Base-by-base conservation (phyloP, 2,113 vertebrate genomes). In the Kobus ellipsiprymnus region DNA sequence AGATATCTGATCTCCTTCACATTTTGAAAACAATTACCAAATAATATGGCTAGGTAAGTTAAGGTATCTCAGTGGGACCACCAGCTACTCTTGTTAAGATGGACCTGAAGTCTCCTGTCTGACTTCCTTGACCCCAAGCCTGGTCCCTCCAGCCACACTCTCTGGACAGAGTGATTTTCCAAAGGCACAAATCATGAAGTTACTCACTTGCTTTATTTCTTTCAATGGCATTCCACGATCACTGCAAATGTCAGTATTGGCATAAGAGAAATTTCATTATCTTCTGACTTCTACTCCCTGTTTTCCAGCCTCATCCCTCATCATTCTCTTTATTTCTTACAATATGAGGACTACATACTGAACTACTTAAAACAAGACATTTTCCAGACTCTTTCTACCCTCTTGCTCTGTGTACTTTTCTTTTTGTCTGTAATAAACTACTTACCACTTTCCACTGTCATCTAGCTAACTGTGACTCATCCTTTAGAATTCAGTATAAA, bases 251-350 rank as follows among this genome's bases (percentile, higher is more conserved):
- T 87, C 33, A 57, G 25, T 12, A 54, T 10, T 40, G 21, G 5
- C 15, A 30, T 2, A 30, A 23, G 36, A 57, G n/a, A 77, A 64
- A 54, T 21, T 6, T 90, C 19, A 48, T 50, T 46, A 91, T 17
- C 9, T 64, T 74, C 23, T 67, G 4, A 57, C 6, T 6, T 15
- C 0, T 40, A 0, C 6, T 36, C 3, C 3, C 1, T 77, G 7
- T 36, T 67, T 54, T 74, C 21, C 29, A 55, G 0, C 27, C 21
- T 36, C 3, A 7, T 40, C 30, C 84, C 19, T 59, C 7, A 23
- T 0, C 21, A 17, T 10, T 46, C 52, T 80, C 14, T 59, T 95
- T 16, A 59, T 7, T 7, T 82, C 13, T 7, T 44, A 40, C 2
- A 60, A 5, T n/a, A 14, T 2, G 30, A n/a, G 21, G 8, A 36